Percentiles rank a stretch among this genome's conserved stretches.
Conservation (phyloP, 2,113 vertebrate species). For the Hippocampus zosterae region DNA sequence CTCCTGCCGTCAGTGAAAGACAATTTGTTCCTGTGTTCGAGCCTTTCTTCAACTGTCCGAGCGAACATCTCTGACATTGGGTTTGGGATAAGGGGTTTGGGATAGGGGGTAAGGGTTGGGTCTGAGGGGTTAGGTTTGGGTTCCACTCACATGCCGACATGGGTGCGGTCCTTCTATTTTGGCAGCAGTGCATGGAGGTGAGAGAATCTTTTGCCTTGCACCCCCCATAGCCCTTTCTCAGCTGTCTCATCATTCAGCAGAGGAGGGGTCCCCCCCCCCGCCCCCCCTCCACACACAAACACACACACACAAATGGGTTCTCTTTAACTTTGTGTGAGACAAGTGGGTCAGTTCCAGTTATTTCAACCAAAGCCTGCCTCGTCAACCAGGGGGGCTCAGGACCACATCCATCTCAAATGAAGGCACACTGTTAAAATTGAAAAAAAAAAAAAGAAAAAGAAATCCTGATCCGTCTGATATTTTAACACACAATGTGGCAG, state of each 20-base stretch:
- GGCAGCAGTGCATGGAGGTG: constrained; percentile 8
- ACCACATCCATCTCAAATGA: neutral
- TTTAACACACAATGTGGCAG: too few species aligned
- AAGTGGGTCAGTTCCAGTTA: constrained; percentile 57
- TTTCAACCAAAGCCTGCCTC: constrained; percentile 8
- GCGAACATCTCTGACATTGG: too few species aligned
- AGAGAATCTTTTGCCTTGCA: constrained; percentile 38
- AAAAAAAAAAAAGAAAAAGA: too few species aligned
- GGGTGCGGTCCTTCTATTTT: constrained; percentile 51
- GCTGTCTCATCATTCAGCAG: constrained; percentile 56
- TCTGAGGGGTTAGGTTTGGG: too few species aligned
- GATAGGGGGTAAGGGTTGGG: too few species aligned
- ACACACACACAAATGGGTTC: neutral
- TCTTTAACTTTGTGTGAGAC: constrained; percentile 35
- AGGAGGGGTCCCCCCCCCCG: constrained; percentile 28
- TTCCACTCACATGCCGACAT: constrained; percentile 21
- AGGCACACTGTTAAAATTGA: neutral
- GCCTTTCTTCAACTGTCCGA: too few species aligned
- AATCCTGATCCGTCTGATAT: neutral
- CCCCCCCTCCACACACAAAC: constrained; percentile 1
- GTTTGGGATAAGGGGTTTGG: too few species aligned
- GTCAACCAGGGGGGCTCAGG: neutral
- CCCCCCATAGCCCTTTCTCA: constrained; percentile 35
- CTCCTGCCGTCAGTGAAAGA: too few species aligned
- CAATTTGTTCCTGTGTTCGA: too few species aligned